These are phyloP conservation scores for Drosophila mauritiana DNA, from an alignment of 1,140 invertebrate species.

Conservation along the genomic window DNA sequence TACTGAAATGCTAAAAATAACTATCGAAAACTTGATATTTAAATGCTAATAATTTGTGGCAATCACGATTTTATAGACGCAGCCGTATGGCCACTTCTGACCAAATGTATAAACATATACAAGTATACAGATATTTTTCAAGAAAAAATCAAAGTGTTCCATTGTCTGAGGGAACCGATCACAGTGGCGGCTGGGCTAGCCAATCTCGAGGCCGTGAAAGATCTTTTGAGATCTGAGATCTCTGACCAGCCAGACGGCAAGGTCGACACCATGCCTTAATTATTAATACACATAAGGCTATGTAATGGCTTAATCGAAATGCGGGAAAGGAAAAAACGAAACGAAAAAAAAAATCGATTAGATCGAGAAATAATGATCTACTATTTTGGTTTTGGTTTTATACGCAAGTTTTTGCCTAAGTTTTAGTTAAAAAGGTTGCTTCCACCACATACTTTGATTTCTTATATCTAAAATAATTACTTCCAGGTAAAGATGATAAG, in stretches of 20 bases:
- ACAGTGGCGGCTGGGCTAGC: background rate
- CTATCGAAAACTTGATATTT: background rate
- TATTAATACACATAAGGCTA: constrained; percentile 8
- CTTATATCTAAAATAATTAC: too few relatives aligned
- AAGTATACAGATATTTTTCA: background rate
- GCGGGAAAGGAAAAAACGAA: constrained; percentile 11
- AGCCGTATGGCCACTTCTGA: background rate
- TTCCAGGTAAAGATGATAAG: too few relatives aligned
- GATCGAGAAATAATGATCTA: constrained; percentile 1
- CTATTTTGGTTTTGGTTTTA: background rate
- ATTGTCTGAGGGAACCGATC: constrained; percentile 6
- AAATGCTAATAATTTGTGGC: background rate
- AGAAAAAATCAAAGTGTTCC: constrained; percentile 9
- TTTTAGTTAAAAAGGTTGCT: background rate
- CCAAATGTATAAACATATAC: background rate
- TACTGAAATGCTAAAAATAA: too few relatives aligned
- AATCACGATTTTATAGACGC: background rate
- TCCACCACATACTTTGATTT: too few relatives aligned
- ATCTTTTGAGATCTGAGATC: constrained; percentile 8
- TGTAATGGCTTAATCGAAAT: constrained; percentile 9
- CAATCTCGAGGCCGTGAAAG: constrained; percentile 10
- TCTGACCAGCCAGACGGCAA: constrained; percentile 9
- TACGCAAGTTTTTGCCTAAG: background rate
- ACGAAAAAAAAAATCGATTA: constrained; percentile 4
- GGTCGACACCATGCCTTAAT: constrained; percentile 11